phyloP scores from a whole-genome alignment of 2,888 invertebrate genomes.

The Lasioglossum malachurum region DNA sequence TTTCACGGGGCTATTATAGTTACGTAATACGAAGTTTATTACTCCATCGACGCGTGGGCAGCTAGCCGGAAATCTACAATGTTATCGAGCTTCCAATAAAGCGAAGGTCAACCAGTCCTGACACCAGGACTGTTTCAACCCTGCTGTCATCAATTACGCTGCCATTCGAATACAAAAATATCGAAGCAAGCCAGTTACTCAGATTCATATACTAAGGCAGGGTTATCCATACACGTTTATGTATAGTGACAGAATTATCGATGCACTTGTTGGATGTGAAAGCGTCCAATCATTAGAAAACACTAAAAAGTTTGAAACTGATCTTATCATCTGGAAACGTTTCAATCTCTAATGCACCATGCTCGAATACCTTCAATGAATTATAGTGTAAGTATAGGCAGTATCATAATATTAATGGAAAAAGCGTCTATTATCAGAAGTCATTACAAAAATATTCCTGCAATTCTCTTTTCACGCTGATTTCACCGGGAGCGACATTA shows the following conservation, averaged over 20 bases:
- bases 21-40: conserved; percentile 20
- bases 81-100: conserved; percentile 2
- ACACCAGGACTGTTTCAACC: neutral
- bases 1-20: conserved; percentile 12
- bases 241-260: neutral
- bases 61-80: conserved; percentile 19
- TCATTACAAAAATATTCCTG: neutral
- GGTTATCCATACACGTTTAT: neutral
- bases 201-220: neutral
- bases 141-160: neutral
- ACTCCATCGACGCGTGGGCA: neutral
- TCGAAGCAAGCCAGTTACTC: neutral
- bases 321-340: neutral
- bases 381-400: neutral
- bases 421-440: neutral
- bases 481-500: neutral
- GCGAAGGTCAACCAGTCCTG: conserved; percentile 55
- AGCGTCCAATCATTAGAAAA: neutral
- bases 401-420: neutral
- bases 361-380: too few relatives aligned
- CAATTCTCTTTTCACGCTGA: neutral
- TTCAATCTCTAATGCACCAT: neutral
- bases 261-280: neutral
- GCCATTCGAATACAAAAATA: neutral
- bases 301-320: neutral